Evolutionary conservation across 2,888 invertebrate genomes (phyloP).

Genomic region (Coecobrya sp.): DNA sequence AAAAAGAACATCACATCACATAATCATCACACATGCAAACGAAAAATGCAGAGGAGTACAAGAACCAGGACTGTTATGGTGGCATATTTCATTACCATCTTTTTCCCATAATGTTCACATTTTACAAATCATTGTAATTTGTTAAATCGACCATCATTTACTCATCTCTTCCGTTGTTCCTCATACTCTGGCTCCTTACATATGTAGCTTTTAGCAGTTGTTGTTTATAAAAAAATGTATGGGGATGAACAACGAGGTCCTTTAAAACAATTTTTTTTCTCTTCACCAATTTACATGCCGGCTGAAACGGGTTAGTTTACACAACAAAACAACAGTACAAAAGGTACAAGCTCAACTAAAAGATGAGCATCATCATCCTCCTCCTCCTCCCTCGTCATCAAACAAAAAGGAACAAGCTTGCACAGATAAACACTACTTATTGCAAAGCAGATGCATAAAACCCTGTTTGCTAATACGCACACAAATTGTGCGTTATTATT

Average conservation of each 20-base stretch:
- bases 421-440: not conserved
- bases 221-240: not conserved
- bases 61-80: constrained; percentile 7
- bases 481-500: constrained; percentile 30
- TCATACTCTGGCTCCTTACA: not conserved
- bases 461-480: constrained; percentile 61
- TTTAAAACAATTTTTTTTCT: constrained; percentile 43
- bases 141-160: constrained; percentile 79
- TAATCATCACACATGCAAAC: constrained; percentile 24
- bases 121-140: constrained; percentile 80
- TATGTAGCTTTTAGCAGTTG: too few relatives aligned
- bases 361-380: constrained; percentile 1
- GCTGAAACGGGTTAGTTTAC: constrained; percentile 67
- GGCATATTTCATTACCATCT: constrained; percentile 76
- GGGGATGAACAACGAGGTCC: constrained; percentile 7
- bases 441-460: constrained; percentile 61
- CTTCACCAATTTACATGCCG: constrained; percentile 18
- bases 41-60: not conserved
- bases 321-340: constrained; percentile 12
- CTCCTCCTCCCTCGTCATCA: too few relatives aligned
- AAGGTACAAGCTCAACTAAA: constrained; percentile 13
- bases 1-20: constrained; percentile 39
- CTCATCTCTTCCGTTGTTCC: constrained; percentile 63
- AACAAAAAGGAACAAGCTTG: constrained; percentile 4
- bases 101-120: constrained; percentile 73